phyloP scores from a whole-genome alignment of 2,888 invertebrate species.

The Mantis religiosa region DNA sequence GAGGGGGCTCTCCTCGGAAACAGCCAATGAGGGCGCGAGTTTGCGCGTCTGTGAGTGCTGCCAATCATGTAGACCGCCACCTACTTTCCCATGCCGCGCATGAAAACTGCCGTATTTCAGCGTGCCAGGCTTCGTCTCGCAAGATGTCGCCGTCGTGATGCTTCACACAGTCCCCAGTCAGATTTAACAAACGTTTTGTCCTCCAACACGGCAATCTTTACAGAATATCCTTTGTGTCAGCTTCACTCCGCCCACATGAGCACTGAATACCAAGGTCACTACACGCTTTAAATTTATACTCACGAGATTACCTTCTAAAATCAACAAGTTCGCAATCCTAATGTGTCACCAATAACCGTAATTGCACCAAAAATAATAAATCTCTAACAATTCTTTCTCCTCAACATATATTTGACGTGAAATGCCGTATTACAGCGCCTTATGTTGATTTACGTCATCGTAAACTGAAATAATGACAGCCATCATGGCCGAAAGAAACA shows the following conservation, averaged over 20 bases:
- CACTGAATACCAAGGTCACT: slow-evolving; percentile 19
- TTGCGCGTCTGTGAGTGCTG: slow-evolving; percentile 35
- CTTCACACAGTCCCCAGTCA: not conserved
- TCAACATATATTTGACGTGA: not conserved
- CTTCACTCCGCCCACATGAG: slow-evolving; percentile 23
- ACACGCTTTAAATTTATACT: not conserved
- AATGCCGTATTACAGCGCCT: slow-evolving; percentile 7
- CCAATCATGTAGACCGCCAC: slow-evolving; percentile 34
- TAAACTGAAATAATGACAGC: slow-evolving; percentile 25
- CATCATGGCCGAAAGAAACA: slow-evolving; percentile 23
- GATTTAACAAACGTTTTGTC: not conserved
- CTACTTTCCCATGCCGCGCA: slow-evolving; percentile 22
- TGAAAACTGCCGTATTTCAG: not conserved
- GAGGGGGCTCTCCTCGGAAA: slow-evolving; percentile 35
- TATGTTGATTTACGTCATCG: slow-evolving; percentile 26
- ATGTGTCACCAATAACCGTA: not conserved
- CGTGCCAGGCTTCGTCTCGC: not conserved
- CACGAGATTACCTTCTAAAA: not conserved
- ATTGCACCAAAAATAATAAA: not conserved
- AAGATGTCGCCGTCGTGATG: not conserved
- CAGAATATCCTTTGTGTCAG: slow-evolving; percentile 24
- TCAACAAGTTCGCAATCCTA: not conserved
- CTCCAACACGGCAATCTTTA: not conserved
- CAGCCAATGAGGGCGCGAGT: slow-evolving; percentile 36
- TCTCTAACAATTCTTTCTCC: not conserved